Conservation (phyloP, 2,797 vertebrate species). For the Meriones psammophilus region DNA sequence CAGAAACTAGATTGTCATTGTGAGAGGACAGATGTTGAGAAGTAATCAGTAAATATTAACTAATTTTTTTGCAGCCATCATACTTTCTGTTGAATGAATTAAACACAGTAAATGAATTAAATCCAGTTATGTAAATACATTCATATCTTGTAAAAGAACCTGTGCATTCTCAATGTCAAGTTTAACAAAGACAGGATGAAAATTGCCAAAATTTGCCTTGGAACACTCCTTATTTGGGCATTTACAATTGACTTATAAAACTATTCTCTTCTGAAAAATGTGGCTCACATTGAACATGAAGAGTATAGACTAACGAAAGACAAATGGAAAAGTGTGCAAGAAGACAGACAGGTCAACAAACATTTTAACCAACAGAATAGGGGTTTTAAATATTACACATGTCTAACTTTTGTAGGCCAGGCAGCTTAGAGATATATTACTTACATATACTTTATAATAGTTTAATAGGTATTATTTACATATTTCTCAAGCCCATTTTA, state of each 20-base stretch:
- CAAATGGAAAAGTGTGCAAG: not conserved
- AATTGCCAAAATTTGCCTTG: not conserved
- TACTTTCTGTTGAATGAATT: not conserved
- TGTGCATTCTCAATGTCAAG: not conserved
- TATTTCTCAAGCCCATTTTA: conserved; percentile 12
- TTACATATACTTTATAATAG: not conserved
- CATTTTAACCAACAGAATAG: not conserved
- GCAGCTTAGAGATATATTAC: not conserved
- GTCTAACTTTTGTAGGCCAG: conserved; percentile 10
- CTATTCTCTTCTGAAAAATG: conserved; percentile 1
- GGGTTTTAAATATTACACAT: not conserved
- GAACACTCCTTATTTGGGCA: not conserved
- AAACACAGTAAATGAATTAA: conserved; percentile 32
- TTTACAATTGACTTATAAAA: conserved; percentile 11
- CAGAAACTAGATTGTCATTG: not conserved
- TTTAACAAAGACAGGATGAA: not conserved
- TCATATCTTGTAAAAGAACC: not conserved
- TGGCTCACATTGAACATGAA: not conserved
- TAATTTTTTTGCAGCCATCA: not conserved
- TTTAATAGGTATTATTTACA: conserved; percentile 1
- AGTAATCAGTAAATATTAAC: not conserved
- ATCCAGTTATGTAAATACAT: not conserved
- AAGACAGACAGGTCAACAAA: not conserved
- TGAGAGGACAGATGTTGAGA: not conserved
- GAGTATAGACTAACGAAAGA: not conserved